phyloP scores from a whole-genome alignment of 2,888 invertebrate species.

The Steinernema carpocapsae region DNA sequence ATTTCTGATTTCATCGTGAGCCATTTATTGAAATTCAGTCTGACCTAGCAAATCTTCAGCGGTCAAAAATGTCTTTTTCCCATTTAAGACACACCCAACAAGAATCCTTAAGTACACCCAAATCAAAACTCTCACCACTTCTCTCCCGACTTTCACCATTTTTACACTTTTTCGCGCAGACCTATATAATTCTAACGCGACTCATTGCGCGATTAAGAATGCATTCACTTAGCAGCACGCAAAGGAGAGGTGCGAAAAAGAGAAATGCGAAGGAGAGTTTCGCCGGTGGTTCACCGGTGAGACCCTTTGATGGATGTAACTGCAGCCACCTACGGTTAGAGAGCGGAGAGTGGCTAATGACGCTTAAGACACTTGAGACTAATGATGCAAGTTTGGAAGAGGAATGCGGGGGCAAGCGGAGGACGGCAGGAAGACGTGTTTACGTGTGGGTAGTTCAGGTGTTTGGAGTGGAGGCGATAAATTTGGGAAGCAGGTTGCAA shows the following conservation, averaged over 20 bases:
- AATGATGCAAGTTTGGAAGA: neutral
- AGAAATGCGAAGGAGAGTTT: neutral
- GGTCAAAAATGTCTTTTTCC: neutral
- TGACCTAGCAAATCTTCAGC: neutral
- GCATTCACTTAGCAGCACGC: neutral
- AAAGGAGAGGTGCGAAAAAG: neutral
- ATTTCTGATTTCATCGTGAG: too few relatives aligned
- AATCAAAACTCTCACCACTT: neutral
- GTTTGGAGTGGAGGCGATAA: too few relatives aligned
- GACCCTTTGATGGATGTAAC: too few relatives aligned
- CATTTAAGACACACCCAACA: neutral
- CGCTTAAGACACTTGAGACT: conserved; percentile 5
- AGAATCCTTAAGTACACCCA: neutral
- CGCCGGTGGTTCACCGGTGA: too few relatives aligned
- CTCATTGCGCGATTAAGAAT: neutral
- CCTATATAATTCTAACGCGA: neutral
- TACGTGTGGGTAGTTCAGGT: too few relatives aligned
- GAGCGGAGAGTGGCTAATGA: neutral
- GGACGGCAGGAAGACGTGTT: too few relatives aligned
- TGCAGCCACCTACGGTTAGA: too few relatives aligned
- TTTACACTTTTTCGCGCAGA: neutral
- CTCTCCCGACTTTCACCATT: neutral
- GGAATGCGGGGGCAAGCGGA: neutral
- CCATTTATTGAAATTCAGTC: too few relatives aligned
- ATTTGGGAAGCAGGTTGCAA: too few relatives aligned